phyloP scores from a whole-genome alignment of 2,113 vertebrate genomes.

The Panurus biarmicus region DNA sequence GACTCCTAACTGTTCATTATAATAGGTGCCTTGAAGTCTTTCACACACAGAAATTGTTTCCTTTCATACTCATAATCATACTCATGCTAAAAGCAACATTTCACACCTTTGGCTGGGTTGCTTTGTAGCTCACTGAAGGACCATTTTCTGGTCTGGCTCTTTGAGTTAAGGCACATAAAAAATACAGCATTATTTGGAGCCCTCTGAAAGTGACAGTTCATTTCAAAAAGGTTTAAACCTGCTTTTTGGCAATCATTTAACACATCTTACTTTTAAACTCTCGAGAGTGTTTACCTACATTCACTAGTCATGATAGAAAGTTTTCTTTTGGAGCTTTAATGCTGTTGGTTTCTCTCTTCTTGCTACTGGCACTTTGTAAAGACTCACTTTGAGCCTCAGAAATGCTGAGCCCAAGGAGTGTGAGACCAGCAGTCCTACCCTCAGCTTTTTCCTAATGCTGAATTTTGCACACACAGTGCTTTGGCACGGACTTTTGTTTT shows the following conservation, averaged over 20 bases:
- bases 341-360: neutral
- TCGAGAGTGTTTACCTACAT: neutral
- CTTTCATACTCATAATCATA: neutral
- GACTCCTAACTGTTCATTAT: neutral
- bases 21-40: neutral
- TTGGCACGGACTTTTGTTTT: conserved; percentile 4
- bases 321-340: neutral
- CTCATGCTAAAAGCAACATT: neutral
- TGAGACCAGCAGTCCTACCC: neutral
- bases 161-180: neutral
- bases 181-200: neutral
- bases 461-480: neutral
- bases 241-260: neutral
- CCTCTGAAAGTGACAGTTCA: neutral
- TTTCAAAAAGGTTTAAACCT: neutral
- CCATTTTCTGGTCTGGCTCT: neutral
- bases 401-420: neutral
- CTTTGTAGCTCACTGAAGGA: neutral
- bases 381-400: neutral
- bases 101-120: neutral
- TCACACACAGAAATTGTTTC: neutral
- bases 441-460: neutral
- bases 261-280: neutral
- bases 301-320: neutral
- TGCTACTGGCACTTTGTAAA: neutral